Percentiles rank a stretch among this genome's conserved stretches.
phyloP scores from a whole-genome alignment of 2,113 vertebrate species.

The Catagonus wagneri region DNA sequence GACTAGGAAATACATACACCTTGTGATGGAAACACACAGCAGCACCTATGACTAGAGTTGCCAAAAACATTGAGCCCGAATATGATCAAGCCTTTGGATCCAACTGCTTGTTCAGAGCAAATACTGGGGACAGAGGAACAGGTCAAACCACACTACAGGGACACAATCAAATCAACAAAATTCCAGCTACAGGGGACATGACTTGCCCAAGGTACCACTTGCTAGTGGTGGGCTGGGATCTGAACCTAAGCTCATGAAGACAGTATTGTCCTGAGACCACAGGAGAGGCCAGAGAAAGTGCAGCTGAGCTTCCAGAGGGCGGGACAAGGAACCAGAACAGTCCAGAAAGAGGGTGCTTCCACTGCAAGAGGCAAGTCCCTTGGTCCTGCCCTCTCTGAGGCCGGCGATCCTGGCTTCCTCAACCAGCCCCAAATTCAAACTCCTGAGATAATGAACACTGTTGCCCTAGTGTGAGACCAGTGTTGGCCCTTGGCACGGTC shows the following conservation, averaged over 20 bases:
- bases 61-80: not conserved
- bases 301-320: not conserved
- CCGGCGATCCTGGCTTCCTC: not conserved
- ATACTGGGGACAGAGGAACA: not conserved
- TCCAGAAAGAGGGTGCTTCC: not conserved
- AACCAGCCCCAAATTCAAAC: not conserved
- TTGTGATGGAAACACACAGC: not conserved
- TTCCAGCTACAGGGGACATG: not conserved
- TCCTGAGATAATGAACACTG: not conserved
- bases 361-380: not conserved
- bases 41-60: not conserved
- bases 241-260: not conserved
- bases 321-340: not conserved
- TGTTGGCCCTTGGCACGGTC: not conserved
- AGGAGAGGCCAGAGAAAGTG: accelerated
- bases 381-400: not conserved
- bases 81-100: not conserved
- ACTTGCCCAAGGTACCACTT: not conserved
- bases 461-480: not conserved
- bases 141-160: not conserved
- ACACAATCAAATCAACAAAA: not conserved
- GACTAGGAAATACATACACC: not conserved
- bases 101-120: not conserved
- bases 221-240: not conserved
- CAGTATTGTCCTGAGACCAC: not conserved